Evolutionary conservation across 1,140 invertebrate genomes (phyloP), one percentile per base, ranked within the genome.

Genomic region (Nomia melanderi): DNA sequence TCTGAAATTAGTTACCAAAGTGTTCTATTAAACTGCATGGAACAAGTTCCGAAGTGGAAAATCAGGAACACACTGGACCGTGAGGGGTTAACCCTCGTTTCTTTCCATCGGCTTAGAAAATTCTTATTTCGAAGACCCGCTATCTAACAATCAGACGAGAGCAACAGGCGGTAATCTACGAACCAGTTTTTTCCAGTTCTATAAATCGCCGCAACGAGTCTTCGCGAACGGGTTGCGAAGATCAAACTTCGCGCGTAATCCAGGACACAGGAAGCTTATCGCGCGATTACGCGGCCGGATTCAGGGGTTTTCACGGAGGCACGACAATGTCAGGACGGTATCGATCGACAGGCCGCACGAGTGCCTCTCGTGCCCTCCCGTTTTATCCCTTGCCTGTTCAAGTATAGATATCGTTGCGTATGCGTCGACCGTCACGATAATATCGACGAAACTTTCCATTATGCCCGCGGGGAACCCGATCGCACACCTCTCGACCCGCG

Each of bases 331-430:
- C 63, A 71, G 7, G 47, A 20, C 47, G 33, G 36, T 74, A 74
- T 78, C 77, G 71, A 78, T 78, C 77, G 62, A 41, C 14, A 44
- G 59, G 27, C 23, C 14, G 33, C 44, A 56, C 57, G 60, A 47
- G 25, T 25, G 64, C 70, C 41, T 74, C 53, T 41, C 50, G 23
- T 44, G 25, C 53, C 39, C 62, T 65, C 57, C 17, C 39, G 27
- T 73, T 65, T 65, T 36, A 57, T 44, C 62, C 53, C 62, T 66
- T 65, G n/a, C 3, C 1, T 3, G 29, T 25, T 47, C 27, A 59
- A 73, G 47, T 50, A 41, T 54, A 71, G 57, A n/a, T 71, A 70
- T 62, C 56, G 23, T 71, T 71, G 75, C 57, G 63, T 71, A 71
- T 54, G 57, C 56, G 57, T 77, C 33, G 66, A 77, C 73, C 47